Evolutionary conservation across 2,888 invertebrate genomes (phyloP).

Genomic region (Andrena bicolor): DNA sequence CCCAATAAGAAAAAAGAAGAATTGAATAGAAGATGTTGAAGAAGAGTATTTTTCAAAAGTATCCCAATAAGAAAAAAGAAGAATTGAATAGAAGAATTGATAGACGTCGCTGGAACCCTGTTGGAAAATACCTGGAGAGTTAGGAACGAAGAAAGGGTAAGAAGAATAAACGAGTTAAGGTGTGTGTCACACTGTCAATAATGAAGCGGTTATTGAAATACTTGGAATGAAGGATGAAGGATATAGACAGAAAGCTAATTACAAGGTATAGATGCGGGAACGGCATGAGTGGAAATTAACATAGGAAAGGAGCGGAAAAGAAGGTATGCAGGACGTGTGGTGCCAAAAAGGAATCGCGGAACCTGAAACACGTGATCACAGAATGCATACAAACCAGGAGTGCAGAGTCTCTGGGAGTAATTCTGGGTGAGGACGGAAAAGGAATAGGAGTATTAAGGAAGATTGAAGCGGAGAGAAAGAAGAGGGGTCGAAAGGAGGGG

Average conservation of each 20-base stretch:
- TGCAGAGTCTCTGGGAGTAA: background rate
- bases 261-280: background rate
- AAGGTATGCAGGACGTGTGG: background rate
- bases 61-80: no score
- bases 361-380: background rate
- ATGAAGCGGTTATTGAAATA: background rate
- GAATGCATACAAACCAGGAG: background rate
- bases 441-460: background rate
- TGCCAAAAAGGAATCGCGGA: background rate
- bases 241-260: background rate
- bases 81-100: no score
- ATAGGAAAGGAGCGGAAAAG: background rate
- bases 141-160: background rate
- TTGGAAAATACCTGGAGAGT: no score
- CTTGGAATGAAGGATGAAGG: background rate
- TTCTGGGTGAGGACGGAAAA: background rate
- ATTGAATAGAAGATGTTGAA: no score
- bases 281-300: background rate
- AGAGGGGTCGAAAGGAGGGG: background rate
- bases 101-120: no score
- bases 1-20: no score
- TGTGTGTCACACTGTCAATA: background rate
- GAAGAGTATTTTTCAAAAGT: no score
- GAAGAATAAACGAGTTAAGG: constrained; percentile 2
- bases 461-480: background rate